A percentile compares a stretch with the other conserved stretches of the same genome.
These are phyloP conservation scores for Semotilus atromaculatus DNA, from an alignment of 2,797 vertebrate genomes.

Conservation along the genomic window DNA sequence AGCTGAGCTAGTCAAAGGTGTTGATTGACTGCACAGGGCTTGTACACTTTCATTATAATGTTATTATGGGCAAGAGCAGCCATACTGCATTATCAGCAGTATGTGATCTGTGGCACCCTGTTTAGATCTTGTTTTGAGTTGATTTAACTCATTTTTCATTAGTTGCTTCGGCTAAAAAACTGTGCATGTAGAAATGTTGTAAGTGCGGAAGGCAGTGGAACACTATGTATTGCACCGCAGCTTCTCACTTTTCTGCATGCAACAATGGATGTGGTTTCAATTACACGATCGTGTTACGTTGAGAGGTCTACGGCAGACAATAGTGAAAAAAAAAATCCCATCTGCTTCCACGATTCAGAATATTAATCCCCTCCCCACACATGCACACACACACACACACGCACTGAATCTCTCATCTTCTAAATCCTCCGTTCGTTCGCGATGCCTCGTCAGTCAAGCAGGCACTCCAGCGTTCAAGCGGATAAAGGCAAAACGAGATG, in stretches of 20 bases:
- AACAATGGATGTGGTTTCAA: conserved; percentile 46
- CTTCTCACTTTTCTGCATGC: conserved; percentile 24
- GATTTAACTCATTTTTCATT: neutral
- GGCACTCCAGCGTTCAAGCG: conserved; percentile 10
- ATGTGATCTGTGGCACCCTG: neutral
- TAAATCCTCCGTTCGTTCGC: conserved; percentile 56
- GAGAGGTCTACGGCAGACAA: conserved; percentile 34
- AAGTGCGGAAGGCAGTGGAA: neutral
- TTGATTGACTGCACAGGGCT: conserved; percentile 9
- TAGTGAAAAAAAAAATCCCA: conserved; percentile 27
- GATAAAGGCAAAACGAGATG: conserved; percentile 21
- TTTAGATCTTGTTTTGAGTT: neutral
- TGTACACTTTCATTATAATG: conserved; percentile 23
- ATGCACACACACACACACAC: conserved; percentile 34
- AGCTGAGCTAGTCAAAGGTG: conserved; percentile 12
- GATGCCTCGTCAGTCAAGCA: conserved; percentile 29
- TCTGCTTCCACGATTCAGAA: conserved; percentile 56
- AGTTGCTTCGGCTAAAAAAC: neutral
- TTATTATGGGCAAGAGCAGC: conserved; percentile 18
- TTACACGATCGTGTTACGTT: conserved; percentile 46
- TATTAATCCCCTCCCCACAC: conserved; percentile 61
- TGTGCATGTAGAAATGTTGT: neutral
- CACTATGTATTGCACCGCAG: neutral
- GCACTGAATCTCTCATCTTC: conserved; percentile 49
- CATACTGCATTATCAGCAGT: neutral